Conservation (phyloP, 1,140 invertebrate species). For the Tetramorium simillimum region DNA sequence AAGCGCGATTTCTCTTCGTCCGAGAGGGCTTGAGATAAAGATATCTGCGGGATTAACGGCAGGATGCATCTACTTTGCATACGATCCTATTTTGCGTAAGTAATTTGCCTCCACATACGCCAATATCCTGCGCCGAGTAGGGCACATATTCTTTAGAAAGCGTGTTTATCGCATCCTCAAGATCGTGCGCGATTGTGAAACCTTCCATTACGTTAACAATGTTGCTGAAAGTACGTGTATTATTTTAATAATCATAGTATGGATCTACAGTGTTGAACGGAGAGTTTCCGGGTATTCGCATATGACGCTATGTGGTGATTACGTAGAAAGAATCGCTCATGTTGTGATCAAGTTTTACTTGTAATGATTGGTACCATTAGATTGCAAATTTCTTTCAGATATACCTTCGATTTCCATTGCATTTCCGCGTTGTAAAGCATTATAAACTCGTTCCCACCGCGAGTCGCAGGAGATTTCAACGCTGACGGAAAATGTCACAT, state of each 20-base stretch:
- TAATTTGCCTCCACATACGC: conserved; percentile 16
- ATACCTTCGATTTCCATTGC: neutral
- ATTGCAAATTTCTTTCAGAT: conserved; percentile 36
- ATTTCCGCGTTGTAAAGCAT: conserved; percentile 31
- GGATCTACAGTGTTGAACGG: conserved; percentile 14
- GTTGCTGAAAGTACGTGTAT: conserved; percentile 48
- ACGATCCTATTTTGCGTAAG: conserved; percentile 17
- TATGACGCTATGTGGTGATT: conserved; percentile 31
- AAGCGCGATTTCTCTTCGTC: conserved; percentile 30
- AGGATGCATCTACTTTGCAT: conserved; percentile 24
- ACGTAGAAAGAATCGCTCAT: conserved; percentile 26
- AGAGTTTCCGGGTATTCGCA: conserved; percentile 41
- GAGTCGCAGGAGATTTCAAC: neutral
- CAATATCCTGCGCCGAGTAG: conserved; percentile 40
- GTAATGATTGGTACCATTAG: conserved; percentile 34
- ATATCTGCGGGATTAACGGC: neutral
- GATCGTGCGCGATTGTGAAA: conserved; percentile 54
- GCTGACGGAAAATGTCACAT: neutral
- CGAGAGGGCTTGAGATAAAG: neutral
- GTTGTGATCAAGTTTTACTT: conserved; percentile 30
- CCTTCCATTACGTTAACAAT: conserved; percentile 55
- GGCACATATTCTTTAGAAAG: conserved; percentile 48
- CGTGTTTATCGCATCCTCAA: conserved; percentile 48
- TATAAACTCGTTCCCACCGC: neutral
- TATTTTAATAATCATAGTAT: conserved; percentile 54